A percentile compares a stretch with the other conserved stretches of the same genome.
phyloP scores from a whole-genome alignment of 2,113 vertebrate species.

The Gymnocephalus cernua region DNA sequence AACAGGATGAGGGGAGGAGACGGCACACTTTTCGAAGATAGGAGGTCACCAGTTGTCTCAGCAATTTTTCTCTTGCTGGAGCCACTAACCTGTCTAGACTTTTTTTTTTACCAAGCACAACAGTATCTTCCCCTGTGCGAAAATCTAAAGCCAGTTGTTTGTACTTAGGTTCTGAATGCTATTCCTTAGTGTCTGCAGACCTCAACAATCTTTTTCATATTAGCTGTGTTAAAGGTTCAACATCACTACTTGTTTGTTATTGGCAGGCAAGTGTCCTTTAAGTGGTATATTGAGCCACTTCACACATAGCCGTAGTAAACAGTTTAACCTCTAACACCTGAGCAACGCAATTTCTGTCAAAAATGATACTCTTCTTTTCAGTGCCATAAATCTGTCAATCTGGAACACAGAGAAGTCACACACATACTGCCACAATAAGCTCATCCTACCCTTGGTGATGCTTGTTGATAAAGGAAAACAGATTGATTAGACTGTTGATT shows the following conservation, averaged over 20 bases:
- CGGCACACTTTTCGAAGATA: slow-evolving; percentile 63
- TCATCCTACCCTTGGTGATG: no score
- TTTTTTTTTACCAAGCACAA: slow-evolving; percentile 5
- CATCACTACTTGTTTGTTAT: not conserved
- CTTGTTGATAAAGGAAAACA: no score
- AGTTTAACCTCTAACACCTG: not conserved
- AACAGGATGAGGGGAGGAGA: slow-evolving; percentile 61
- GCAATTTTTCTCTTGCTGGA: slow-evolving; percentile 32
- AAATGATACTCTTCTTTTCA: no score
- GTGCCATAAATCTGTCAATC: no score
- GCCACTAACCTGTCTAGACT: slow-evolving; percentile 43
- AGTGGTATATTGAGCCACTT: not conserved
- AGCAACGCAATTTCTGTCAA: no score
- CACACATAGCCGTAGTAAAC: not conserved
- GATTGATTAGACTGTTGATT: no score
- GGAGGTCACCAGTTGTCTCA: slow-evolving; percentile 47
- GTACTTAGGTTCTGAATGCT: not conserved
- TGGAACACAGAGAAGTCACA: no score
- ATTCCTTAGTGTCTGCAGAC: not conserved
- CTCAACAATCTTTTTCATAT: not conserved
- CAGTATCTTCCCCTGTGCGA: not conserved
- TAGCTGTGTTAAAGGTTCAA: no score
- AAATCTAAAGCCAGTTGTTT: not conserved
- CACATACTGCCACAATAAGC: no score
- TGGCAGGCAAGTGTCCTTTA: not conserved